phyloP scores from a whole-genome alignment of 2,797 vertebrate genomes.

The Adelosebastes latens region DNA sequence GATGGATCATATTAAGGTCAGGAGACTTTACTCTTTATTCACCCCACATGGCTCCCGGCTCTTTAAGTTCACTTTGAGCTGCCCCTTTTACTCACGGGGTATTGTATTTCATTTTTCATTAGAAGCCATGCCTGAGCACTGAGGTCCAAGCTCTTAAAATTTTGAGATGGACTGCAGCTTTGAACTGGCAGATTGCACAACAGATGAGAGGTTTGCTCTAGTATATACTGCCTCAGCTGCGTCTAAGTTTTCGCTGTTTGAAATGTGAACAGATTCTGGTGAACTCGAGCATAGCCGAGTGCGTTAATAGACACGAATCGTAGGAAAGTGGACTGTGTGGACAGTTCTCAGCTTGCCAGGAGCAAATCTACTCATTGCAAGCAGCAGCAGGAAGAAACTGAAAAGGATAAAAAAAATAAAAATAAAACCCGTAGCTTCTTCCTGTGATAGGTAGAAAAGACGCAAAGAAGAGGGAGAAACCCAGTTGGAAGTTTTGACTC shows the following conservation, averaged over 20 bases:
- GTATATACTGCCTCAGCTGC: background rate
- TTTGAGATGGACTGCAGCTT: background rate
- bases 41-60: background rate
- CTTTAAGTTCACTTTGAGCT: background rate
- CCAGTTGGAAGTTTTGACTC: background rate
- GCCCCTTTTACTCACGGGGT: background rate
- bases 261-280: background rate
- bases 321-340: background rate
- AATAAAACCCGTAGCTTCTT: background rate
- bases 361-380: background rate
- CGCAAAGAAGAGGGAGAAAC: background rate
- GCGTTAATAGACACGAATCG: background rate
- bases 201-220: background rate
- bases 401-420: background rate
- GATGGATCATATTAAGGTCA: background rate
- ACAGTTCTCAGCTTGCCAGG: background rate
- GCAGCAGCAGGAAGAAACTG: background rate
- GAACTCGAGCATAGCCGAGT: background rate
- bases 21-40: background rate
- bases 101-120: background rate
- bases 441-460: background rate
- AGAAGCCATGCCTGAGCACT: background rate
- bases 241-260: background rate
- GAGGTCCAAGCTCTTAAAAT: background rate
- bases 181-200: background rate